phyloP scores from a whole-genome alignment of 2,888 invertebrate genomes.

The Pegoplata infirma region DNA sequence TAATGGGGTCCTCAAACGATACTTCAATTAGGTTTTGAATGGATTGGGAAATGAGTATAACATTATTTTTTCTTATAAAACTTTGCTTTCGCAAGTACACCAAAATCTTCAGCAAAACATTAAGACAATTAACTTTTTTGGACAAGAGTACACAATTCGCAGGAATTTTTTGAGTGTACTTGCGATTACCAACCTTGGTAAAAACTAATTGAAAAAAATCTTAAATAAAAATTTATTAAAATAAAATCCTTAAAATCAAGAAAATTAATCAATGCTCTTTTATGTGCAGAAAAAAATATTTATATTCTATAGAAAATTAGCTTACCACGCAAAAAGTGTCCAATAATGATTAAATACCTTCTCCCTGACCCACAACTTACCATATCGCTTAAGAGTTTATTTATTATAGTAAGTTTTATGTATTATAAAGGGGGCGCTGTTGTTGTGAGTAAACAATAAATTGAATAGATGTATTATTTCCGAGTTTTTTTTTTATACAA shows the following conservation, averaged over 20 bases:
- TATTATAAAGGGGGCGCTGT: conserved; percentile 19
- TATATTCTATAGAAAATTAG: conserved; percentile 56
- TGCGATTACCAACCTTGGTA: too few relatives aligned
- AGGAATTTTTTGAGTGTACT: too few relatives aligned
- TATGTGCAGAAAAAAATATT: not conserved
- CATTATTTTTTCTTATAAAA: too few relatives aligned
- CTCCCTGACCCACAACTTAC: not conserved
- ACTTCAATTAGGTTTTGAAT: too few relatives aligned
- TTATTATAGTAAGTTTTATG: conserved; percentile 45
- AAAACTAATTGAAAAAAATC: not conserved
- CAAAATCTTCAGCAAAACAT: too few relatives aligned
- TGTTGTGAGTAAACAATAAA: conserved; percentile 59
- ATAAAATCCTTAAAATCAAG: conserved; percentile 14
- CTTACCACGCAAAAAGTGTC: conserved; percentile 53
- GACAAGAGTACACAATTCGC: too few relatives aligned
- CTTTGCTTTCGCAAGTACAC: too few relatives aligned
- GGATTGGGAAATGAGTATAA: too few relatives aligned
- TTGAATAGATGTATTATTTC: conserved; percentile 60
- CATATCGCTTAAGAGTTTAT: conserved; percentile 54
- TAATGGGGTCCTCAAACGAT: too few relatives aligned
- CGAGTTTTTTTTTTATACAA: not conserved
- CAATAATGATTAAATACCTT: conserved; percentile 57
- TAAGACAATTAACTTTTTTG: too few relatives aligned
- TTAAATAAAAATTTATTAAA: not conserved
- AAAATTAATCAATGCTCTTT: conserved; percentile 53